A percentile compares a stretch with the other conserved stretches of the same genome.
Conservation (phyloP, 2,888 invertebrate species). For the Sinelater perroti region DNA sequence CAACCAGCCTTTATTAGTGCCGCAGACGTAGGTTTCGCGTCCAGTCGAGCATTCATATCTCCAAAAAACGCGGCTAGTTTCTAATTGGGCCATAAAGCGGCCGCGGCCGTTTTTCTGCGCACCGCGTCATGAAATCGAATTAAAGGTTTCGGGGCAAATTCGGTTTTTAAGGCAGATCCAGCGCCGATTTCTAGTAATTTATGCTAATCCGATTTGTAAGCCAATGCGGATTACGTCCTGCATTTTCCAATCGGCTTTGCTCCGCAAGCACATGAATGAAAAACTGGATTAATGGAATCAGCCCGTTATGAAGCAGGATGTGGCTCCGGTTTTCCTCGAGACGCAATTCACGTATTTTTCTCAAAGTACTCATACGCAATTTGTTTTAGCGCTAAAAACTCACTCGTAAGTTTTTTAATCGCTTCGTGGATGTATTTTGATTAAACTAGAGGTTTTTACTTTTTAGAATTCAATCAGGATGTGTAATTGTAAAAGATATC, state of each 20-base stretch:
- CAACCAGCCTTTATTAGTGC: conserved; percentile 1
- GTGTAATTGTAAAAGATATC: too few species aligned
- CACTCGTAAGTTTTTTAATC: too few species aligned
- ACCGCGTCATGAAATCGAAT: neutral
- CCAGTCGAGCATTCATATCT: conserved; percentile 7
- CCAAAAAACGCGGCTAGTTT: neutral
- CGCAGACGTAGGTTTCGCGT: neutral
- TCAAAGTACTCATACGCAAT: too few species aligned
- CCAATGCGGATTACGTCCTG: neutral
- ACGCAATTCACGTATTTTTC: too few species aligned
- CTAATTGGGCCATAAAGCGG: neutral
- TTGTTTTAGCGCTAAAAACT: too few species aligned
- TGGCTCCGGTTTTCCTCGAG: neutral
- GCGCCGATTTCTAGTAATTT: neutral
- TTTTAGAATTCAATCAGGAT: too few species aligned
- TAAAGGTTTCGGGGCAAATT: neutral
- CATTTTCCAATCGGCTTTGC: neutral
- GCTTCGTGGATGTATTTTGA: too few species aligned
- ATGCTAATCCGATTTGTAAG: conserved; percentile 5
- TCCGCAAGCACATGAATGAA: neutral
- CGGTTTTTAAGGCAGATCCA: neutral
- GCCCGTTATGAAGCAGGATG: neutral
- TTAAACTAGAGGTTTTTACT: too few species aligned
- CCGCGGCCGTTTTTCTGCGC: neutral
- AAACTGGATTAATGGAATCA: neutral